Evolutionary conservation across 2,888 invertebrate genomes (phyloP).

Genomic region (Oscheius myriophilus): DNA sequence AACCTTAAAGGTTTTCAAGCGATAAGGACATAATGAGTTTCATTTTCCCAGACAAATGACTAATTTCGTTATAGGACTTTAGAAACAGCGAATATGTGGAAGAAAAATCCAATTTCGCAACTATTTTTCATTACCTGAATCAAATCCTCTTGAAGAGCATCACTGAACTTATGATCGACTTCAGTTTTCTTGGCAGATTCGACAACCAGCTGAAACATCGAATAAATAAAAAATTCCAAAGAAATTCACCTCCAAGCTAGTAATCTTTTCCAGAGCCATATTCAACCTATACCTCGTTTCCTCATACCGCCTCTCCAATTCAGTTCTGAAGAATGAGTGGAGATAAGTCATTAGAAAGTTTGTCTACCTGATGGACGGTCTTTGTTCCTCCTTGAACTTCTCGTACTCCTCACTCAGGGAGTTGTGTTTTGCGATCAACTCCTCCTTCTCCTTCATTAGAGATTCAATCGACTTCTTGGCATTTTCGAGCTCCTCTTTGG

Average conservation of each 20-base stretch:
- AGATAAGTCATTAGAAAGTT: not conserved
- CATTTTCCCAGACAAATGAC: too few species aligned
- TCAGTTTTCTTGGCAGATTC: slow-evolving; percentile 50
- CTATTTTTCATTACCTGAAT: slow-evolving; percentile 34
- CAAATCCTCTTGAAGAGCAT: slow-evolving; percentile 41
- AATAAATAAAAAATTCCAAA: not conserved
- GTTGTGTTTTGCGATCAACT: slow-evolving; percentile 21
- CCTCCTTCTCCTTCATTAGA: slow-evolving; percentile 35
- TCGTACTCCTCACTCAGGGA: slow-evolving; percentile 41
- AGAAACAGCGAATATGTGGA: too few species aligned
- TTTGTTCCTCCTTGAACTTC: slow-evolving; percentile 48
- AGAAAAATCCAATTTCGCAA: too few species aligned
- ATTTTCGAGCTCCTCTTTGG: slow-evolving; percentile 26
- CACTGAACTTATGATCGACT: slow-evolving; percentile 34
- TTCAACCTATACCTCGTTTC: slow-evolving; percentile 59
- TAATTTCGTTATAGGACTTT: too few species aligned
- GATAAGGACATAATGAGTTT: too few species aligned
- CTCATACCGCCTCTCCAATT: slow-evolving; percentile 65
- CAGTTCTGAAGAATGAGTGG: slow-evolving; percentile 47
- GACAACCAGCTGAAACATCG: slow-evolving; percentile 26
- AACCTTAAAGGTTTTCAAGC: too few species aligned
- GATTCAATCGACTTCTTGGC: slow-evolving; percentile 30
- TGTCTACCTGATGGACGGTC: slow-evolving; percentile 48
- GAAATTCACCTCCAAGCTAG: slow-evolving; percentile 49
- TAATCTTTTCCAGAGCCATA: slow-evolving; percentile 53